phyloP scores from a whole-genome alignment of 2,113 vertebrate species.

The Sula dactylatra region DNA sequence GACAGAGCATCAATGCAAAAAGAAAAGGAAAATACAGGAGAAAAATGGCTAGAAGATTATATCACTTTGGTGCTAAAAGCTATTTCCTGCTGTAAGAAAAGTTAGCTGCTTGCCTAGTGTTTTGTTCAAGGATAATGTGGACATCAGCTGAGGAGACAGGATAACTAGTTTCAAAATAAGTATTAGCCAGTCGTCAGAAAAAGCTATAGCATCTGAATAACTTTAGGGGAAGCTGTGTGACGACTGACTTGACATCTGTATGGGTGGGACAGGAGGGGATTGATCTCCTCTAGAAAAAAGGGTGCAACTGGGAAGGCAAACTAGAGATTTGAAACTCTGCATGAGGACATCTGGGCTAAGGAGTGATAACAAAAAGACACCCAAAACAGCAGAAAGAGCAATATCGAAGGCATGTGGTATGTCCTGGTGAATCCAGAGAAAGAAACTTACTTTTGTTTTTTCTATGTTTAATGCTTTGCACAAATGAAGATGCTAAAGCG shows the following conservation, averaged over 20 bases:
- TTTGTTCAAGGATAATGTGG: background rate
- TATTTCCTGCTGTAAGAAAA: background rate
- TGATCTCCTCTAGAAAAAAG: background rate
- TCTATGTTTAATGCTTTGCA: background rate
- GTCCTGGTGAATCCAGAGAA: background rate
- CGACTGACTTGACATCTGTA: background rate
- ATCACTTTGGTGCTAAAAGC: background rate
- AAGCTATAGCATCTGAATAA: background rate
- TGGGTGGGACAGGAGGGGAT: background rate
- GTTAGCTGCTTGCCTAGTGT: background rate
- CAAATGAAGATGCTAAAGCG: constrained; percentile 19
- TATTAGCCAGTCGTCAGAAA: background rate
- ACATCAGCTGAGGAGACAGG: background rate
- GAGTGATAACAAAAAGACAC: background rate
- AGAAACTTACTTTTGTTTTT: background rate
- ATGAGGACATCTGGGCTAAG: background rate
- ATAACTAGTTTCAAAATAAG: background rate
- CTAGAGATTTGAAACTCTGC: background rate
- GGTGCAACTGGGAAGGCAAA: background rate
- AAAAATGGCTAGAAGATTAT: background rate
- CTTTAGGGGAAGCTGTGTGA: background rate
- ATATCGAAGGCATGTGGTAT: background rate
- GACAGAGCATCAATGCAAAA: background rate
- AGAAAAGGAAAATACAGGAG: background rate
- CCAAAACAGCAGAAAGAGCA: background rate